Evolutionary conservation across 2,888 invertebrate species (phyloP).

Genomic region (Zelleria hepariella): DNA sequence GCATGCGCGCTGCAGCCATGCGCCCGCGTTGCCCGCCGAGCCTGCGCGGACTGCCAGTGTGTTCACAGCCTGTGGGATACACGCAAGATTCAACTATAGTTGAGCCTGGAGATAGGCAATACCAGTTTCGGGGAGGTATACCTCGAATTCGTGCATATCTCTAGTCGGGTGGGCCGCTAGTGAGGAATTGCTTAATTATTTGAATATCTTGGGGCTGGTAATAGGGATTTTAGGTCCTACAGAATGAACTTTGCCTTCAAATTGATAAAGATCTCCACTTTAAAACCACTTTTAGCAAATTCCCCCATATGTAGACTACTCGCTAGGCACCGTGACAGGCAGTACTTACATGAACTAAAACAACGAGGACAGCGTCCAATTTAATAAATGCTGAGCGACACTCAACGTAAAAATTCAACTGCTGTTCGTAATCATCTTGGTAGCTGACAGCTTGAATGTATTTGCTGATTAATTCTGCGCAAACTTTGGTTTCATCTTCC

Average conservation of each 20-base stretch:
- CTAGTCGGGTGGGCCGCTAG: neutral
- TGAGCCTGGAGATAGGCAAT: neutral
- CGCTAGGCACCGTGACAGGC: too few species aligned
- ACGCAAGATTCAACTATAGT: neutral
- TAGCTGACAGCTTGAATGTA: conserved; percentile 86
- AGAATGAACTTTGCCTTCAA: too few species aligned
- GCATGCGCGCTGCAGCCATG: conserved; percentile 92
- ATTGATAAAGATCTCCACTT: too few species aligned
- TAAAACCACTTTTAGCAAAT: too few species aligned
- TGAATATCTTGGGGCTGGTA: too few species aligned
- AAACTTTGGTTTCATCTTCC: conserved; percentile 91
- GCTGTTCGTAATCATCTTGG: conserved; percentile 90
- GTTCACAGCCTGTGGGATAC: conserved; percentile 79
- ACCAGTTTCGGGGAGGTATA: neutral
- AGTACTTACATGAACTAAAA: conserved; percentile 84
- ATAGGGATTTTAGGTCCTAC: too few species aligned
- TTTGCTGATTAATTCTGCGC: conserved; percentile 85
- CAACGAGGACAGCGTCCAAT: conserved; percentile 87
- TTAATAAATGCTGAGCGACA: conserved; percentile 92
- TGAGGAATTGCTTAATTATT: too few species aligned
- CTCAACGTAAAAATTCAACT: conserved; percentile 94
- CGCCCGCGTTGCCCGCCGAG: conserved; percentile 64
- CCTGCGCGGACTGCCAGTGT: conserved; percentile 79
- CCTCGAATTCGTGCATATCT: neutral
- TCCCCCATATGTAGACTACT: too few species aligned